phyloP scores from a whole-genome alignment of 2,797 vertebrate genomes.

The Distichodus sexfasciatus region DNA sequence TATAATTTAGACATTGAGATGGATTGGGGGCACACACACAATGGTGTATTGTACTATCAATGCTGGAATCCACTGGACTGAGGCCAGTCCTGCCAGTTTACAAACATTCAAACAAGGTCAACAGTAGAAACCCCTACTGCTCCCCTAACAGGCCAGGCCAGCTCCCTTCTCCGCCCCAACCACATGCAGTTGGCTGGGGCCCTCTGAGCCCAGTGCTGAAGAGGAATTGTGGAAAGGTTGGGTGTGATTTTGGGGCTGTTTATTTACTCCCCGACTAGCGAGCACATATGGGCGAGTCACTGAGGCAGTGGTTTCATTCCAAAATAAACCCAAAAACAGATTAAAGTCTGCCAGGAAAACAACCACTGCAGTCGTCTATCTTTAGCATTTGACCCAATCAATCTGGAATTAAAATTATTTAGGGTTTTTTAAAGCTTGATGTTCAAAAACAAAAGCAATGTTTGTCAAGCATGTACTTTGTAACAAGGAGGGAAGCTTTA shows the following conservation, averaged over 20 bases:
- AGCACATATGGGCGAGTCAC: not conserved
- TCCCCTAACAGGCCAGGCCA: constrained; percentile 17
- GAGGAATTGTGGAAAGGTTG: not conserved
- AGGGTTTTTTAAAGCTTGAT: not conserved
- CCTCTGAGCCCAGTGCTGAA: not conserved
- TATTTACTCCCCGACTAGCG: constrained; percentile 33
- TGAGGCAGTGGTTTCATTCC: not conserved
- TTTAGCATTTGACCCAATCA: not conserved
- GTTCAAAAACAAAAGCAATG: not conserved
- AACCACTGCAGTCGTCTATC: not conserved
- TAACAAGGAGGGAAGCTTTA: not conserved
- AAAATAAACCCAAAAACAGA: not conserved
- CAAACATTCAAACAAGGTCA: constrained; percentile 55
- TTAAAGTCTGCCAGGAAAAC: not conserved
- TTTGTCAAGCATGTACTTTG: not conserved
- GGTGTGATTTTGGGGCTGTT: constrained; percentile 19
- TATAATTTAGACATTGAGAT: constrained; percentile 46
- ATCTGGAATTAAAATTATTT: not conserved
- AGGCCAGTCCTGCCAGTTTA: constrained; percentile 49
- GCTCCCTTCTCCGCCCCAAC: constrained; percentile 17
- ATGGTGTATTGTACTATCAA: constrained; percentile 68
- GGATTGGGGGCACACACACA: constrained; percentile 68
- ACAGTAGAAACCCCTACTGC: constrained; percentile 42
- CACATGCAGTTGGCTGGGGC: constrained; percentile 27
- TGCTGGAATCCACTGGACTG: constrained; percentile 66